Evolutionary conservation across 2,113 vertebrate genomes (phyloP).

Genomic region (Montifringilla adamsi): DNA sequence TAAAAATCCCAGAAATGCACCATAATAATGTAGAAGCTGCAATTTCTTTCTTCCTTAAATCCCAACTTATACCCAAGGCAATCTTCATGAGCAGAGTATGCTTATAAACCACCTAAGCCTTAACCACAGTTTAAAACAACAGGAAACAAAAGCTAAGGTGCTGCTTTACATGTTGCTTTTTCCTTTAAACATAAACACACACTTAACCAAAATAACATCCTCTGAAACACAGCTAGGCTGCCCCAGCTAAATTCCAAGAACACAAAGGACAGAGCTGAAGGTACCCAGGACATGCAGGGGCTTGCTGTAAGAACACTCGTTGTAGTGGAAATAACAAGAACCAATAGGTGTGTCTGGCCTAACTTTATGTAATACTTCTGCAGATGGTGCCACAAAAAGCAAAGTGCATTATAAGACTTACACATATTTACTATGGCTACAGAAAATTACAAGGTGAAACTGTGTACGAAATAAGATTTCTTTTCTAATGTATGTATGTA

Average conservation of each 20-base stretch:
- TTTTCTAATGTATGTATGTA: neutral
- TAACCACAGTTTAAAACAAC: neutral
- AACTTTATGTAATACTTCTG: neutral
- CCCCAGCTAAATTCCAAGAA: neutral
- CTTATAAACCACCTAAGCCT: neutral
- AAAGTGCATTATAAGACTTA: neutral
- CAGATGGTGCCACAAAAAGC: neutral
- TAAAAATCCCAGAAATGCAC: neutral
- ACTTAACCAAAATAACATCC: neutral
- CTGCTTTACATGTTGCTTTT: neutral
- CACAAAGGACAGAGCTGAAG: neutral
- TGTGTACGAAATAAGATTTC: rapidly evolving
- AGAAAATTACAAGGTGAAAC: neutral
- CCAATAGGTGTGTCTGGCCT: neutral
- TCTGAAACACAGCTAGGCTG: neutral
- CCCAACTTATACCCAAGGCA: neutral
- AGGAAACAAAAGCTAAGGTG: neutral
- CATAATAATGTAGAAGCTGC: neutral
- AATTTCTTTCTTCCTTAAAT: neutral
- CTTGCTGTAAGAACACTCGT: neutral
- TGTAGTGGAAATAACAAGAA: neutral
- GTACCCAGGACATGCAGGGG: neutral
- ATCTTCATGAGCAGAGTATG: neutral
- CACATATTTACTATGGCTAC: neutral
- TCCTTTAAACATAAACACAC: neutral